phyloP scores from a whole-genome alignment of 2,888 invertebrate genomes.

The Ectemnius cavifrons region DNA sequence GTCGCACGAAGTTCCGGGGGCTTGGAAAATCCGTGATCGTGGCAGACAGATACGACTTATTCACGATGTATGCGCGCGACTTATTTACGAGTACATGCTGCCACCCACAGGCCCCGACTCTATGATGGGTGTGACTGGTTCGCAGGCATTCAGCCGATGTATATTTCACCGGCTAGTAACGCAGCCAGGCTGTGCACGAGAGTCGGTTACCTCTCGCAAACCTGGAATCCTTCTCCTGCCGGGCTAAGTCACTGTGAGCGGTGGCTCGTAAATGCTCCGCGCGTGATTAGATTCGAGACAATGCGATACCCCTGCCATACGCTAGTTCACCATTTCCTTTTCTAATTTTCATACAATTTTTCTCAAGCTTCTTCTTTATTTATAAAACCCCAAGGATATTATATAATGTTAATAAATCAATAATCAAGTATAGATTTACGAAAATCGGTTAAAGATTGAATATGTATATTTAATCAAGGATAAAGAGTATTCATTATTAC shows the following conservation, averaged over 20 bases:
- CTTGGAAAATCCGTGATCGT: too few relatives aligned
- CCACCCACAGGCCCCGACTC: slow-evolving; percentile 63
- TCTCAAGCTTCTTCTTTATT: too few relatives aligned
- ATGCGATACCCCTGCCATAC: slow-evolving; percentile 32
- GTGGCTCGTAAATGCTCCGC: slow-evolving; percentile 54
- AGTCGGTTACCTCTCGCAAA: slow-evolving; percentile 51
- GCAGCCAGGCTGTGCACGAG: slow-evolving; percentile 50
- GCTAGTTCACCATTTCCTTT: slow-evolving; percentile 2
- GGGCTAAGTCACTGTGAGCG: slow-evolving; percentile 41
- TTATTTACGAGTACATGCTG: slow-evolving; percentile 61
- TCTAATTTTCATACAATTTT: too few relatives aligned
- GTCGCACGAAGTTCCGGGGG: too few relatives aligned
- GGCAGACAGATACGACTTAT: too few relatives aligned
- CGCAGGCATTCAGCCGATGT: slow-evolving; percentile 67
- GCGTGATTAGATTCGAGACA: slow-evolving; percentile 52
- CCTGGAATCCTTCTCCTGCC: slow-evolving; percentile 41
- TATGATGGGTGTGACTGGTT: slow-evolving; percentile 70
- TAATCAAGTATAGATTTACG: not conserved
- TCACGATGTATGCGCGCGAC: slow-evolving; percentile 36
- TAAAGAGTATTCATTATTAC: not conserved
- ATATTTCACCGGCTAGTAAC: slow-evolving; percentile 61
- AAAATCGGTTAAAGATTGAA: slow-evolving; percentile 17
- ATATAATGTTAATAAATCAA: too few relatives aligned
- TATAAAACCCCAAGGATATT: too few relatives aligned
- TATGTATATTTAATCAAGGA: not conserved